Evolutionary conservation across 1,140 invertebrate species (phyloP).

Genomic region (Ostrea edulis): DNA sequence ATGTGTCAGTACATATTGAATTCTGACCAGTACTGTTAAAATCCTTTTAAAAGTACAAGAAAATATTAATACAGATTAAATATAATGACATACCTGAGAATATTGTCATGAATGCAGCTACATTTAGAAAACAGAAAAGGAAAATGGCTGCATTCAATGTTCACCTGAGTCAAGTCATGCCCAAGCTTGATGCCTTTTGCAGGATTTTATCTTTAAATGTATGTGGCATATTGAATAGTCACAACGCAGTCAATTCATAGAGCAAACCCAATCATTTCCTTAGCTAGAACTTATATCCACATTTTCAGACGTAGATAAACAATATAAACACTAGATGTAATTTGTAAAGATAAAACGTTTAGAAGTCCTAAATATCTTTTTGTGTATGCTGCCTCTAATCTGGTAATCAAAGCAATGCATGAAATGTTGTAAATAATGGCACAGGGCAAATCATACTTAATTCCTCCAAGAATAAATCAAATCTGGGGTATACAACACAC

Average conservation of each 20-base stretch:
- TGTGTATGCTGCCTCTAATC: conserved; percentile 2
- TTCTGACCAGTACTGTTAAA: not conserved
- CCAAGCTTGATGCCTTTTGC: conserved; percentile 22
- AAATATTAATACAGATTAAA: conserved; percentile 28
- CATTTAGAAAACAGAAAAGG: conserved; percentile 19
- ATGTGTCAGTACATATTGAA: not conserved
- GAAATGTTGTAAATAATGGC: conserved; percentile 25
- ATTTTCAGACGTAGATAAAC: not conserved
- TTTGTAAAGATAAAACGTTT: conserved; percentile 34
- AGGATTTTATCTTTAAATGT: conserved; percentile 39
- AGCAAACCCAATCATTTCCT: conserved; percentile 1
- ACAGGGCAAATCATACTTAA: not conserved
- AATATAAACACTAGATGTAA: conserved; percentile 16
- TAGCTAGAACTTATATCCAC: conserved; percentile 21
- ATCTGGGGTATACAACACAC: not conserved
- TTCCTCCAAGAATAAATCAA: not conserved
- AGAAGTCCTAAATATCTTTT: conserved; percentile 12
- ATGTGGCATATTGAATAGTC: conserved; percentile 12
- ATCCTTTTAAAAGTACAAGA: not conserved
- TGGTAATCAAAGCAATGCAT: conserved; percentile 24
- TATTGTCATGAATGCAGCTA: not conserved
- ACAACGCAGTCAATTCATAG: conserved; percentile 22
- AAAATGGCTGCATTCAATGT: conserved; percentile 16
- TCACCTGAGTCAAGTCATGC: conserved; percentile 23
- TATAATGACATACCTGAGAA: not conserved